Evolutionary conservation across 2,888 invertebrate species (phyloP).

Genomic region (Cheilosia grossa): DNA sequence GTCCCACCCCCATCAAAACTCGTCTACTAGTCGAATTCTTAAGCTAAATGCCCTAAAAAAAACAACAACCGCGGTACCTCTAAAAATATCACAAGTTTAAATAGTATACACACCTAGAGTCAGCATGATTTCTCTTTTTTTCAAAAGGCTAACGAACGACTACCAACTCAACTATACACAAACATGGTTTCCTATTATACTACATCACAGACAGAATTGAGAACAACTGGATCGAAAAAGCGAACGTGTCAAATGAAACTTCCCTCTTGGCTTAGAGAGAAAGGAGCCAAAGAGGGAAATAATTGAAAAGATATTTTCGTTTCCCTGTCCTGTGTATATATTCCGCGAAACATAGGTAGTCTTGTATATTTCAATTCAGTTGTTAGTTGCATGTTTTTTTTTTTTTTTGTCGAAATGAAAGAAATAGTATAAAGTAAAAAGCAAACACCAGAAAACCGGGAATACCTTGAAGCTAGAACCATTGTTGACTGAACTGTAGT

Average conservation of each 20-base stretch:
- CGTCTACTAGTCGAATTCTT: too few relatives aligned
- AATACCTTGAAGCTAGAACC: conserved; percentile 62
- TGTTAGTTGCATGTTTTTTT: conserved; percentile 50
- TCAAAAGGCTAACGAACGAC: conserved; percentile 40
- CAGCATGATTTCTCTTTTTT: neutral
- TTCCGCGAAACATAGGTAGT: conserved; percentile 44
- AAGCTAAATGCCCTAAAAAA: too few relatives aligned
- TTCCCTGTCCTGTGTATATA: conserved; percentile 13
- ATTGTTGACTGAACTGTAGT: conserved; percentile 66
- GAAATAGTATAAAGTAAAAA: conserved; percentile 41
- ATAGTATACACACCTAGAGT: neutral
- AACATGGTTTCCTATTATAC: conserved; percentile 18
- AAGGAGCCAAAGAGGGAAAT: conserved; percentile 37
- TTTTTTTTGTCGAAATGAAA: conserved; percentile 18
- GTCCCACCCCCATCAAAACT: too few relatives aligned
- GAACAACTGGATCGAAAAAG: conserved; percentile 45
- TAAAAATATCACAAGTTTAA: neutral
- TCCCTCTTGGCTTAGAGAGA: conserved; percentile 35
- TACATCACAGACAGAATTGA: conserved; percentile 26
- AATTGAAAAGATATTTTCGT: conserved; percentile 67
- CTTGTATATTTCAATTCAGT: conserved; percentile 44
- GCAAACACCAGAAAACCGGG: conserved; percentile 54
- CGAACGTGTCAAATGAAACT: conserved; percentile 70
- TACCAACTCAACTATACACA: conserved; percentile 17
- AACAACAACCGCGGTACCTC: neutral